Base-by-base conservation (phyloP, 92 coral and sea anemone genomes). In the Ricordea florida region DNA sequence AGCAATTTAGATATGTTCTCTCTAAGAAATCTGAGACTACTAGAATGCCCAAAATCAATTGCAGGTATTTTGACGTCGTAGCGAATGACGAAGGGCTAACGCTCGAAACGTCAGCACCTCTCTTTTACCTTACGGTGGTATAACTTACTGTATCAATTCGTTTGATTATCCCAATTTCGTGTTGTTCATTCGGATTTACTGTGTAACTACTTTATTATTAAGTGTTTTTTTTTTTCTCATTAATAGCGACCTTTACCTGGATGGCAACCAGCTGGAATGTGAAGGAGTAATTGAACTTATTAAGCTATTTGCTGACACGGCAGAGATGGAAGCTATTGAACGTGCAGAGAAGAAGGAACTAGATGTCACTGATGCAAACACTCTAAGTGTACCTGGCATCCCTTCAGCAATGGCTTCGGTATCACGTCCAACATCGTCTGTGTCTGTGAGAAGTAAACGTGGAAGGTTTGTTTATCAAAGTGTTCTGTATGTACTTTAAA, bases 301-400 rank as follows among this genome's bases (percentile, higher is more conserved):
- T 50, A 94, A 92, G 70, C 89, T 94, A 5, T 80, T 94, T 61
- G 98, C 96, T 11, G 98, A 94, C 81, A 87, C 89, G 40, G 98
- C 98, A 6, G 98, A 94, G 67, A 94, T 94, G 98, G 98, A 94
- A 60, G 90, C 97, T 7, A 91, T 94, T 65, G 97, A 94, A 53
- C 81, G 89, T 34, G 85, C 85, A 14, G 92, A 94, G 48, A 80
- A 53, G 23, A 88, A 82, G 21, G 90, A 82, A 31, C 40, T 23
- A 37, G 92, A 72, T 22, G 10, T 43, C 3, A 28, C 35, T 28
- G 79, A 69, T 22, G 11, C 81, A n/a, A 79, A 72, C 34, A 37
- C 84, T 36, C 66, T 90, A 52, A 87, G 76, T 7, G 79, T 92
- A 10, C 78, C 98, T 6, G 78, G 75, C 38, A 79, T 87, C 41